Evolutionary conservation across 2,888 invertebrate genomes (phyloP), one percentile per base, ranked within the genome.

Genomic region (Dendrolimus pini): DNA sequence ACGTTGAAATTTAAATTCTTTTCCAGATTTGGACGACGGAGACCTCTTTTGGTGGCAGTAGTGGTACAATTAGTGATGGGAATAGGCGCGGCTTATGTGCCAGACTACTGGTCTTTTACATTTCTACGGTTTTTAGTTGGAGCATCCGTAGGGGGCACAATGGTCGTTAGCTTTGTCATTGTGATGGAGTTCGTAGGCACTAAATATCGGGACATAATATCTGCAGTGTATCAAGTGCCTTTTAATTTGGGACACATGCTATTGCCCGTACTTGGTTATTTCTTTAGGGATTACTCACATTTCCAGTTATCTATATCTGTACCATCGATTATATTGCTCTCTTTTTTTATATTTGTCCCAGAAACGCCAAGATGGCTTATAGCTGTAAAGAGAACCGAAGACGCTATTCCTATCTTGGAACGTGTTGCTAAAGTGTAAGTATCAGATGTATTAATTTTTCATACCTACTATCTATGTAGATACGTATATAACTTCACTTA

Each of bases 331-430:
- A 67, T 95, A 41, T 82, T 95, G 59, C 81, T 95, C 13, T 82
- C 91, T 0, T 95, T 94, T 68, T 93, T 94, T 70, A 93, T 93
- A 88, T 73, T 95, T 42, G 77, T 96, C 13, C 95, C 96, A 0
- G 96, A 96, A 82, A 95, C 96, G 1, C 95, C 96, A 0, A 92
- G 96, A 62, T 96, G 96, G 96, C 87, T 96, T 41, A 88, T 96
- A 61, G 94, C 95, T 12, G 92, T 93, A 3, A 95, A 95, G 2
- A 91, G 91, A 62, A 90, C 93, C 54, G 93, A 94, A n/a, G 85
- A 93, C 58, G 94, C 96, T 0, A 87, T 94, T 2, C 72, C 76
- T 58, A 84, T 95, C 10, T 79, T 96, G 61, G 92, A 93, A 73
- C 92, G 91, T 61, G 94, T 94, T 1, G 96, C 95, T 3, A 92